These are phyloP conservation scores for Caradrina kadenii DNA, from an alignment of 2,888 invertebrate genomes.

Conservation along the genomic window DNA sequence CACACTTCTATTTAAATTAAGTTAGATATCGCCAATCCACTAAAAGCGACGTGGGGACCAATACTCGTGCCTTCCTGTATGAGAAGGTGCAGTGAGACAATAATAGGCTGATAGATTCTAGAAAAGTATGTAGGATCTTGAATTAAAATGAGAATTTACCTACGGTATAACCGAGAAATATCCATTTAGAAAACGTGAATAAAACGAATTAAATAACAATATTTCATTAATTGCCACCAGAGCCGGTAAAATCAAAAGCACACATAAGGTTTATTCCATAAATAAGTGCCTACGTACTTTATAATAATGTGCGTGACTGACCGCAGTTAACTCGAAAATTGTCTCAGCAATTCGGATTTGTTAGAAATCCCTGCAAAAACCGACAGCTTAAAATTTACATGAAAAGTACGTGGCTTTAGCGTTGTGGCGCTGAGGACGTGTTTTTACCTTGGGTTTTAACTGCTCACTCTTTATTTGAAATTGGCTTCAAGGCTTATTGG, in stretches of 20 bases:
- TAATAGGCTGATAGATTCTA: no score
- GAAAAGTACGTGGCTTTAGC: slow-evolving; percentile 80
- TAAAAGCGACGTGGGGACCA: no score
- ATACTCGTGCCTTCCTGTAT: no score
- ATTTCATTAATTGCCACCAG: background rate
- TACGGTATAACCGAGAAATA: no score
- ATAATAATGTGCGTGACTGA: slow-evolving; percentile 60
- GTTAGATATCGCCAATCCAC: no score
- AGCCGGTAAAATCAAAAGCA: slow-evolving; percentile 1
- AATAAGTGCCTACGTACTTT: slow-evolving; percentile 26
- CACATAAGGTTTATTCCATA: slow-evolving; percentile 14
- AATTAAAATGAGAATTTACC: no score
- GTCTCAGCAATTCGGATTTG: slow-evolving; percentile 75
- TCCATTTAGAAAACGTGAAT: no score
- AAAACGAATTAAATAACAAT: no score
- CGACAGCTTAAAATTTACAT: slow-evolving; percentile 81
- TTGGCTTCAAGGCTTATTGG: slow-evolving; percentile 80
- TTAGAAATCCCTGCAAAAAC: slow-evolving; percentile 76
- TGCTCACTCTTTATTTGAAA: slow-evolving; percentile 81
- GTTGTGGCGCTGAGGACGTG: slow-evolving; percentile 70
- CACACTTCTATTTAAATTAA: no score
- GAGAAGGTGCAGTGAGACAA: no score
- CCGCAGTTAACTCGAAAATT: slow-evolving; percentile 72
- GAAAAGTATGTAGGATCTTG: no score
- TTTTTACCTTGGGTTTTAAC: slow-evolving; percentile 80